These are phyloP conservation scores for Nasua narica DNA, from an alignment of 2,797 vertebrate species.

Conservation along the genomic window DNA sequence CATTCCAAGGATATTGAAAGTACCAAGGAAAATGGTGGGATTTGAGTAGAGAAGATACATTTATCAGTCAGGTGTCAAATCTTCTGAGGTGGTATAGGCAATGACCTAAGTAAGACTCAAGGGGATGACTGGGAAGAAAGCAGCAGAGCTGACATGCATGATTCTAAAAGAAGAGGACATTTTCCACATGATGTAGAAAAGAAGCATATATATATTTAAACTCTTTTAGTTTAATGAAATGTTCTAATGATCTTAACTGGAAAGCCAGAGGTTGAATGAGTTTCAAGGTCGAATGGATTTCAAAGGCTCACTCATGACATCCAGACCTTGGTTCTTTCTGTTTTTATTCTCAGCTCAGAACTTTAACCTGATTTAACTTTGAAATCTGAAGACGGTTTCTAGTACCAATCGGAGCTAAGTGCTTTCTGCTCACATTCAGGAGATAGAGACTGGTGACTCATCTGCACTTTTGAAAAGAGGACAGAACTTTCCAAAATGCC, in stretches of 20 bases:
- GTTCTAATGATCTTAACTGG: neutral
- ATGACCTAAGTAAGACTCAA: neutral
- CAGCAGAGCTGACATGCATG: neutral
- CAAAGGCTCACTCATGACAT: neutral
- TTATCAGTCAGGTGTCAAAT: neutral
- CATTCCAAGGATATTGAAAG: neutral
- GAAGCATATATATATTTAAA: neutral
- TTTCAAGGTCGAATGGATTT: neutral
- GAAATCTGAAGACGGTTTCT: neutral
- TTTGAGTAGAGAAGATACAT: neutral
- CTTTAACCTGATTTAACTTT: neutral
- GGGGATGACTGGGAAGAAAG: neutral
- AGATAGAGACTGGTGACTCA: neutral
- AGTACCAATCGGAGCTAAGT: neutral
- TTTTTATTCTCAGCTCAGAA: neutral
- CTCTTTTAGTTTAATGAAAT: neutral
- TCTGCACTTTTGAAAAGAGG: neutral
- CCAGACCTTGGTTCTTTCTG: neutral
- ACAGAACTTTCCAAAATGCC: neutral
- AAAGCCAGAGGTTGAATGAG: neutral
- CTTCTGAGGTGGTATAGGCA: neutral
- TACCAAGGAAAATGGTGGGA: neutral
- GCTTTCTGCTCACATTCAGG: neutral
- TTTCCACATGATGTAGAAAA: neutral
- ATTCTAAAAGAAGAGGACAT: neutral